Evolutionary conservation across 2,113 vertebrate species (phyloP).

Genomic region (Agapornis roseicollis): DNA sequence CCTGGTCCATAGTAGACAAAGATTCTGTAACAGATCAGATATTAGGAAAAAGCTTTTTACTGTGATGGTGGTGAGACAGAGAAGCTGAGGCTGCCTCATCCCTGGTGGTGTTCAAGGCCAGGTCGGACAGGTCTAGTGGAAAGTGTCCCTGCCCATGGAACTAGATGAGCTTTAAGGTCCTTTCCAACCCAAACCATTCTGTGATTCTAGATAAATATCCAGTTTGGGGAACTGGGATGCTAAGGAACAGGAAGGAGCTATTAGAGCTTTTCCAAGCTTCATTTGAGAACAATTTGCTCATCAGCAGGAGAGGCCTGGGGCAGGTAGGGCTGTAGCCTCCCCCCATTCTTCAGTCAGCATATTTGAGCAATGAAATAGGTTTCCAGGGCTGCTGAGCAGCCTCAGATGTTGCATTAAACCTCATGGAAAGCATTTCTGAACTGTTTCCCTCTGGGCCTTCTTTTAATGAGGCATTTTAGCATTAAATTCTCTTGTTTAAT

Average conservation of each 20-base stretch:
- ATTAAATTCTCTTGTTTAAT: slow-evolving; percentile 9
- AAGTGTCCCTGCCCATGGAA: not conserved
- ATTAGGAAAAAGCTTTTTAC: not conserved
- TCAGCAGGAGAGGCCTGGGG: not conserved
- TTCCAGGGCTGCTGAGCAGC: not conserved
- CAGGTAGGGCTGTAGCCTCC: not conserved
- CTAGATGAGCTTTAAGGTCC: not conserved
- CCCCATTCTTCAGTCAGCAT: not conserved
- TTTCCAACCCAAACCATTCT: not conserved
- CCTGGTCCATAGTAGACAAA: not conserved
- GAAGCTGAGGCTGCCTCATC: not conserved
- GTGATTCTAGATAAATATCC: not conserved
- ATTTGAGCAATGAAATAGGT: not conserved
- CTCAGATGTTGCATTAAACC: slow-evolving; percentile 8
- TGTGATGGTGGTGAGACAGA: not conserved
- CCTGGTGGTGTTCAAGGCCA: not conserved
- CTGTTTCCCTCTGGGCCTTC: not conserved
- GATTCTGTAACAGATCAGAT: not conserved
- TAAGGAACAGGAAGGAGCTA: not conserved
- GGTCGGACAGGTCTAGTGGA: not conserved
- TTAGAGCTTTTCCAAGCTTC: not conserved
- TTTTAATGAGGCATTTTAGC: slow-evolving; percentile 25
- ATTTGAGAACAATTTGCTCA: not conserved
- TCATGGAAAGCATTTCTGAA: not conserved
- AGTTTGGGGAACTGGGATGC: not conserved